phyloP scores from a whole-genome alignment of 2,113 vertebrate species.

The Pachypanchax playfairii region DNA sequence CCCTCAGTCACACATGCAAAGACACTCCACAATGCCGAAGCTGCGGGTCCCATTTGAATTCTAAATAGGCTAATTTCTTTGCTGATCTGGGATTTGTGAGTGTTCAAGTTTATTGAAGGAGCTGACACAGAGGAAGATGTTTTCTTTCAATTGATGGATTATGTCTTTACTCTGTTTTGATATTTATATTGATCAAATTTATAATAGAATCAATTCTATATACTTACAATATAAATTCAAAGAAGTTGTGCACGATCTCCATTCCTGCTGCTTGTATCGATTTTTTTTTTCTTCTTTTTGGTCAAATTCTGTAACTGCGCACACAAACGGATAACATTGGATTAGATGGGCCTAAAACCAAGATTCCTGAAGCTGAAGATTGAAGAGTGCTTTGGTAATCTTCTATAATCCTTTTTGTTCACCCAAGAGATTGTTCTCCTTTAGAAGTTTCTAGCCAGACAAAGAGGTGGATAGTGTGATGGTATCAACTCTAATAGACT shows the following conservation, averaged over 20 bases:
- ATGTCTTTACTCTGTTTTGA: slow-evolving; percentile 37
- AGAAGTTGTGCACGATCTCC: background rate
- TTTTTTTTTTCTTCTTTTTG: slow-evolving; percentile 5
- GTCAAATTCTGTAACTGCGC: slow-evolving; percentile 24
- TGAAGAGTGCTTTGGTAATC: slow-evolving; percentile 73
- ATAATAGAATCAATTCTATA: no score
- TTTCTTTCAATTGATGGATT: slow-evolving; percentile 50
- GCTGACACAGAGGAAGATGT: slow-evolving; percentile 71
- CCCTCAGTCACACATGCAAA: slow-evolving; percentile 9
- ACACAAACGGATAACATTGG: slow-evolving; percentile 42
- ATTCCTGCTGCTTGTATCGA: slow-evolving; percentile 27
- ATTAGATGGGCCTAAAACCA: slow-evolving; percentile 47
- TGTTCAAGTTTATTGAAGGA: slow-evolving; percentile 61
- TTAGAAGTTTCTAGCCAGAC: slow-evolving; percentile 76
- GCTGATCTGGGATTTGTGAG: slow-evolving; percentile 76
- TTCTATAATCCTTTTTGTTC: slow-evolving; percentile 77
- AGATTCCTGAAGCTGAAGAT: slow-evolving; percentile 63
- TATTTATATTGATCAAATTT: slow-evolving; percentile 4
- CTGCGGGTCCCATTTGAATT: slow-evolving; percentile 38
- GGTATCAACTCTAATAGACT: slow-evolving; percentile 77
- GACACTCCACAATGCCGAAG: slow-evolving; percentile 1
- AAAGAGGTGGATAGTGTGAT: slow-evolving; percentile 74
- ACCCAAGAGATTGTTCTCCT: slow-evolving; percentile 75
- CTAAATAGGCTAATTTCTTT: slow-evolving; percentile 81
- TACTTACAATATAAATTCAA: no score